Evolutionary conservation across 2,113 vertebrate genomes (phyloP), one percentile per base, ranked within the genome.

Genomic region (Puffinus mauretanicus): DNA sequence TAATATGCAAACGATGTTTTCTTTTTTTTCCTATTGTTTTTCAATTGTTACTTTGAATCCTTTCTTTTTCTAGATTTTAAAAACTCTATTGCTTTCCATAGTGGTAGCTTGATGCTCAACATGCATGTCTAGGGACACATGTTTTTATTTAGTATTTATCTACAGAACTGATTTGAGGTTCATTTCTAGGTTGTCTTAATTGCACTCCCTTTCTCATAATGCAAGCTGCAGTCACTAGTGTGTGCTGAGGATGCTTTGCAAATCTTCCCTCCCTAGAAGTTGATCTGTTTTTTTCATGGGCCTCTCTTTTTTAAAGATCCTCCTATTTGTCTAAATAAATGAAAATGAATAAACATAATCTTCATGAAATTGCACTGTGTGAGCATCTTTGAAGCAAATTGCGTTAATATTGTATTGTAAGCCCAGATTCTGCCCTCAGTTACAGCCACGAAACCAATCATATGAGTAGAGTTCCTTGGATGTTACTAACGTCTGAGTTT

Each of bases 381-480:
- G 64, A 93, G 29, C 62, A 47, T 36, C 61, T 90, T 34, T 40
- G 58, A 76, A 76, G 57, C 14, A 82, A 95, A 47, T 14, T 47
- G 46, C 42, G 36, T 65, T 55, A 12, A 44, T 72, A 38, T 5
- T 24, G 10, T 42, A 29, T 11, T 15, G 30, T 22, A 27, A 88
- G 22, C 32, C 44, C 46, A n/a, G 47, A 40, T 69, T 78, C 78
- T 90, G 49, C 20, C 44, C 42, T 30, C 42, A 55, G 34, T 62
- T 57, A 61, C 36, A 79, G 49, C 27, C 47, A 30, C 6, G 5
- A 64, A 94, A 64, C 16, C 8, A 61, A 55, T 8, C 15, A 15
- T 34, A 26, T 2, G 6, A 73, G 14, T 17, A 36, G 29, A 72
- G 62, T 15, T 77, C 55, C 52, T 80, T 0, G 0, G 54, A 22